phyloP scores from a whole-genome alignment of 1,140 invertebrate species.

The Doryteuthis pealeii region DNA sequence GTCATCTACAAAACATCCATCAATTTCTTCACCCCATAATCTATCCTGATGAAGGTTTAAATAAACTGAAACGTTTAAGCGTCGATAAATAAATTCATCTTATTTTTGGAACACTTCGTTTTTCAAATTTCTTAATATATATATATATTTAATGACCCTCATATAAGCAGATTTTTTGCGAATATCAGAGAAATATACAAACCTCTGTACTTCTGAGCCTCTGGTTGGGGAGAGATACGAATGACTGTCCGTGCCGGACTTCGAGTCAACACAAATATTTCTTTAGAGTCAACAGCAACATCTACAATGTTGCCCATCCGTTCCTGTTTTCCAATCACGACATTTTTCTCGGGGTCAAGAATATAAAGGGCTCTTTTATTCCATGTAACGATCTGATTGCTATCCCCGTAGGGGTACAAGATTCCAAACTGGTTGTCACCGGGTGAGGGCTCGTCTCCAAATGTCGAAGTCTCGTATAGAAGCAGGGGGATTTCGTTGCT shows the following conservation, averaged over 20 bases:
- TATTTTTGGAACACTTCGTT: no score
- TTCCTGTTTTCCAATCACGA: constrained; percentile 59
- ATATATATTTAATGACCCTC: no score
- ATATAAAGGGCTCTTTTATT: constrained; percentile 73
- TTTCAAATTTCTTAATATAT: no score
- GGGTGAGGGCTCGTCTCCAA: constrained; percentile 10
- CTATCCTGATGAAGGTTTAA: no score
- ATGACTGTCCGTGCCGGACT: constrained; percentile 44
- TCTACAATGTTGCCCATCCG: constrained; percentile 62
- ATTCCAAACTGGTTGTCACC: constrained; percentile 67
- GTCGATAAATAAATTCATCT: no score
- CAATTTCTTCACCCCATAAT: no score
- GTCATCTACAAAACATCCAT: no score
- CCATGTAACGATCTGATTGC: constrained; percentile 73
- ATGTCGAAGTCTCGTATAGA: constrained; percentile 20
- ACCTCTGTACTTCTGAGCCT: constrained; percentile 15
- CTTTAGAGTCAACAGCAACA: constrained; percentile 70
- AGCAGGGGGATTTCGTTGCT: constrained; percentile 37
- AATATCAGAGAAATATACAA: background rate
- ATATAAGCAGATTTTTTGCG: no score
- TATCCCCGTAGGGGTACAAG: constrained; percentile 69
- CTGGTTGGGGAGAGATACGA: constrained; percentile 38
- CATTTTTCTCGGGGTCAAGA: constrained; percentile 69
- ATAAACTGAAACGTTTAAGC: no score
- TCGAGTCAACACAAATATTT: constrained; percentile 74